Conservation (phyloP, 1,140 invertebrate species). For the Drosophila santomea region DNA sequence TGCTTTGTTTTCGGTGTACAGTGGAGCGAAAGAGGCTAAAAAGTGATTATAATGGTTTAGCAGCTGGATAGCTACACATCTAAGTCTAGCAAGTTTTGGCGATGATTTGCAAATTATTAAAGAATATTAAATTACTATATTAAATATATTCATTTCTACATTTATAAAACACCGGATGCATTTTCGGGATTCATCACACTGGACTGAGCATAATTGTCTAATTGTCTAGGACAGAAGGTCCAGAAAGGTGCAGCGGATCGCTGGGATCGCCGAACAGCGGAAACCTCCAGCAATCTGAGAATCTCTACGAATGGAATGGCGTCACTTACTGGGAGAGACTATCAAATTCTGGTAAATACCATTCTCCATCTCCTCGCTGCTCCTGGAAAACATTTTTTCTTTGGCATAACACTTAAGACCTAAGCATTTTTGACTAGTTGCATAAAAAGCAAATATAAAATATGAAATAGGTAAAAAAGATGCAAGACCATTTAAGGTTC, state of each 20-base stretch:
- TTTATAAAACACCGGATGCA: too few species aligned
- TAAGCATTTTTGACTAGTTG: too few species aligned
- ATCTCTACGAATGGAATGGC: background rate
- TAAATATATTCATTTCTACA: too few species aligned
- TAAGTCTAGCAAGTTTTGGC: background rate
- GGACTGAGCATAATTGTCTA: background rate
- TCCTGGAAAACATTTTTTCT: background rate
- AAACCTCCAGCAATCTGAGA: too few species aligned
- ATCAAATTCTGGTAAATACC: background rate
- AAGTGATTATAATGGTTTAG: background rate
- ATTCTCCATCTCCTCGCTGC: background rate
- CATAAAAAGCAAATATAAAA: too few species aligned
- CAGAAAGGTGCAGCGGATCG: too few species aligned
- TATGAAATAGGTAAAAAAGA: background rate
- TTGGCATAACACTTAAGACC: too few species aligned
- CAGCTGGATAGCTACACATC: background rate
- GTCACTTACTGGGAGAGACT: background rate
- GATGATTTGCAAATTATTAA: too few species aligned
- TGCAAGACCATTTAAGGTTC: background rate
- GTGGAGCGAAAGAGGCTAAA: constrained; percentile 10
- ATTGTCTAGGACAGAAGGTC: too few species aligned
- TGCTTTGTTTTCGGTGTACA: constrained; percentile 32
- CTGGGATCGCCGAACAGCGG: background rate
- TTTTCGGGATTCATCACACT: background rate
- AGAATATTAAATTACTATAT: too few species aligned